Conservation (phyloP, 2,797 vertebrate species). For the Antrozous pallidus region DNA sequence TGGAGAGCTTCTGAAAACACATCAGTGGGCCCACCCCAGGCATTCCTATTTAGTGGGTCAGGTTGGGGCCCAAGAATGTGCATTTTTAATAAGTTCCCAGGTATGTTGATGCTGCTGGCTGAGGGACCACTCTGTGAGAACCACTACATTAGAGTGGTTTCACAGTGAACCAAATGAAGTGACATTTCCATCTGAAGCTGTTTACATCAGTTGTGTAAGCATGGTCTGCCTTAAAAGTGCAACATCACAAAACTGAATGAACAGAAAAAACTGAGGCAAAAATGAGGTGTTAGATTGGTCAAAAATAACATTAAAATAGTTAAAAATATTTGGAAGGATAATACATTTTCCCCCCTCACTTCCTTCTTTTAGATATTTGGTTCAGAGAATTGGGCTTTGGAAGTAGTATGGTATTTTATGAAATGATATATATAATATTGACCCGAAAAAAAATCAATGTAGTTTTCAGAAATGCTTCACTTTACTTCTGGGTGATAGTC, state of each 20-base stretch:
- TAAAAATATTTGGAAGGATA: background rate
- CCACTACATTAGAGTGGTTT: background rate
- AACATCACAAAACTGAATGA: background rate
- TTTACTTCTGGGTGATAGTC: background rate
- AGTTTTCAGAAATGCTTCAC: background rate
- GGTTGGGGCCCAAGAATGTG: background rate
- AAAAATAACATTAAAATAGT: background rate
- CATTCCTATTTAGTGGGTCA: background rate
- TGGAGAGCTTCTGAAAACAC: background rate
- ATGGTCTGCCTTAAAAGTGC: background rate
- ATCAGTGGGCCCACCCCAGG: background rate
- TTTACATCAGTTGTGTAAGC: background rate
- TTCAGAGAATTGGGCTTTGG: conserved; percentile 17
- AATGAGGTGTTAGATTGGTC: background rate
- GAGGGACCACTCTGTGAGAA: background rate
- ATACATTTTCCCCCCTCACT: background rate
- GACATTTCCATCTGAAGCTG: background rate
- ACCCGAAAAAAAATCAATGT: background rate
- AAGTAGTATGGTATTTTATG: background rate
- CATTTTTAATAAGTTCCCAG: background rate
- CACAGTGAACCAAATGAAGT: background rate
- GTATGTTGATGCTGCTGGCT: background rate
- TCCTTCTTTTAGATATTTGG: background rate
- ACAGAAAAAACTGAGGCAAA: background rate
- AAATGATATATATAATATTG: background rate